phyloP scores from a whole-genome alignment of 2,888 invertebrate genomes.

The Drosophila differens region DNA sequence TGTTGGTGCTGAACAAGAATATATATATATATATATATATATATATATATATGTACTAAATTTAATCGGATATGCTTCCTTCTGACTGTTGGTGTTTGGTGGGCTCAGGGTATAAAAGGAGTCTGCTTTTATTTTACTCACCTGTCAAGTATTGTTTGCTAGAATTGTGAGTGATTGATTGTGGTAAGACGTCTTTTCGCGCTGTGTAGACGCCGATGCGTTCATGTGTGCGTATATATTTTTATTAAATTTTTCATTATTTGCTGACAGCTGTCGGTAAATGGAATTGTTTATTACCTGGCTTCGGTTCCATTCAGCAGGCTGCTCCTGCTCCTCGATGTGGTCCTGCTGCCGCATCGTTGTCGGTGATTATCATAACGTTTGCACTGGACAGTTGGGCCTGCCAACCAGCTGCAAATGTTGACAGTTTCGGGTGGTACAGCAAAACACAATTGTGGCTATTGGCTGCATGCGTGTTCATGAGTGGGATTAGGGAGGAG shows the following conservation, averaged over 20 bases:
- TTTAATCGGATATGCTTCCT: not conserved
- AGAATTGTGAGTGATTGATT: not conserved
- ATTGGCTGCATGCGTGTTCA: not conserved
- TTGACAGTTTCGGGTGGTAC: conserved; percentile 65
- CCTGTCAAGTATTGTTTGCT: not conserved
- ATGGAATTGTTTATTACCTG: conserved; percentile 81
- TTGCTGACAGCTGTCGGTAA: conserved; percentile 82
- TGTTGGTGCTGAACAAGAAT: too few species aligned
- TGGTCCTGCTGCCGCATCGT: conserved; percentile 20
- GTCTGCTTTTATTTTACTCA: not conserved
- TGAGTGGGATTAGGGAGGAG: not conserved
- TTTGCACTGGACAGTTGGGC: conserved; percentile 39
- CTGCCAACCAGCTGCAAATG: conserved; percentile 58
- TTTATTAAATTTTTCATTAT: conserved; percentile 82
- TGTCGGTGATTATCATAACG: conserved; percentile 78
- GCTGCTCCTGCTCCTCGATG: conserved; percentile 5
- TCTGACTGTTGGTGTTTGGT: not conserved
- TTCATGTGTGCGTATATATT: conserved; percentile 48
- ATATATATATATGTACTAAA: not conserved
- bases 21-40: not conserved
- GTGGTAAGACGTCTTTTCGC: not conserved
- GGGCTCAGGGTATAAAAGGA: not conserved
- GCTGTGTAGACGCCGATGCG: conserved; percentile 1
- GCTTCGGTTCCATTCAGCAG: conserved; percentile 25
- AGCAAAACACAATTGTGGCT: conserved; percentile 70